Evolutionary conservation across 35 echinoderm and acorn worm species (phyloP).

Genomic region (Heliocidaris erythrogramma): DNA sequence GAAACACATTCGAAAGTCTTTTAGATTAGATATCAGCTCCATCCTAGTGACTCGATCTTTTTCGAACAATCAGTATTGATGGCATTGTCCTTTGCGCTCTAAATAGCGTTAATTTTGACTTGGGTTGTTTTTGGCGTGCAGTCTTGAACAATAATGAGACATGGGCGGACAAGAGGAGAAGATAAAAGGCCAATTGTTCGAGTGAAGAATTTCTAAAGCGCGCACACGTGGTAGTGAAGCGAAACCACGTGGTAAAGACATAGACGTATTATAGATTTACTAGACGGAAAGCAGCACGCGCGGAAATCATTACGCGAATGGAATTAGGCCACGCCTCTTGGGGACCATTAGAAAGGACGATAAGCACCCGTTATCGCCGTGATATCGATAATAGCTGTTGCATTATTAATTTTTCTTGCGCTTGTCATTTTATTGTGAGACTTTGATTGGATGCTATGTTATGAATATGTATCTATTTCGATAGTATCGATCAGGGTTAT

Average conservation of each 20-base stretch:
- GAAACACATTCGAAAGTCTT: constrained; percentile 12
- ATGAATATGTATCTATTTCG: too few relatives aligned
- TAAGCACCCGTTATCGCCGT: too few relatives aligned
- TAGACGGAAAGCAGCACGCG: too few relatives aligned
- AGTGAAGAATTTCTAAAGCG: constrained; percentile 11
- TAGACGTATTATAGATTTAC: too few relatives aligned
- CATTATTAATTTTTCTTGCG: too few relatives aligned
- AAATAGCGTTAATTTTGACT: constrained; percentile 3
- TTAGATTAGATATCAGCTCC: not conserved
- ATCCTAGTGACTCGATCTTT: not conserved
- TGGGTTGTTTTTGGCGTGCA: not conserved
- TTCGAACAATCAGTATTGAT: not conserved
- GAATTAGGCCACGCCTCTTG: too few relatives aligned
- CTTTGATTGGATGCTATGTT: too few relatives aligned
- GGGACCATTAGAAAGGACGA: too few relatives aligned
- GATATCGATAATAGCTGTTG: too few relatives aligned
- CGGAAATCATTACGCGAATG: too few relatives aligned
- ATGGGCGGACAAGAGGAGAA: not conserved
- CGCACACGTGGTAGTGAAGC: constrained; percentile 13
- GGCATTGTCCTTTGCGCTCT: not conserved
- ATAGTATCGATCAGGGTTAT: too few relatives aligned
- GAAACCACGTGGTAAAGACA: not conserved
- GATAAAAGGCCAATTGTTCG: not conserved
- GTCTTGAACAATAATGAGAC: not conserved
- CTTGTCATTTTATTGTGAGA: too few relatives aligned